These are phyloP conservation scores for Podiceps cristatus DNA, from an alignment of 2,113 vertebrate species.

Conservation along the genomic window DNA sequence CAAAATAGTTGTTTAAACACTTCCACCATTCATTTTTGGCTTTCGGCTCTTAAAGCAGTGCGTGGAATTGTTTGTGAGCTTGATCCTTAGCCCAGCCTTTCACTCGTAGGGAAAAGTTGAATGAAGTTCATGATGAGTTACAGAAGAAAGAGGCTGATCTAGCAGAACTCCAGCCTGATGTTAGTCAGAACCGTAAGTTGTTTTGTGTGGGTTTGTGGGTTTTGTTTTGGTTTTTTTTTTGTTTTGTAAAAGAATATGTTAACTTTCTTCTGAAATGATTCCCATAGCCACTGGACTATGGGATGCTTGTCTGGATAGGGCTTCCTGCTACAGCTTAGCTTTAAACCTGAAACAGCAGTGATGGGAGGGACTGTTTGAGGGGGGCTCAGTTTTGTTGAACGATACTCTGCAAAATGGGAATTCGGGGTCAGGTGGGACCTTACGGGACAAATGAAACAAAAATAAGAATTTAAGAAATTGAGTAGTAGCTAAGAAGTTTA, in stretches of 20 bases:
- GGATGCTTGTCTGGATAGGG: background rate
- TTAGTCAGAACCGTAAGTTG: slow-evolving; percentile 84
- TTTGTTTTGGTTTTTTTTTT: background rate
- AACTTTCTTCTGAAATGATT: background rate
- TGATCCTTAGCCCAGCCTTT: background rate
- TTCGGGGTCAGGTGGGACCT: background rate
- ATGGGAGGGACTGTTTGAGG: background rate
- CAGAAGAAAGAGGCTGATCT: slow-evolving; percentile 96
- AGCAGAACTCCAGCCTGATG: slow-evolving; percentile 92
- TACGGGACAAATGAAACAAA: background rate
- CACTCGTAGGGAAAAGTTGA: slow-evolving; percentile 89
- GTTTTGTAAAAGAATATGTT: background rate
- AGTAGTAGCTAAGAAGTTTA: background rate
- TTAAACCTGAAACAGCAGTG: background rate
- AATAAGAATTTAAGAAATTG: background rate
- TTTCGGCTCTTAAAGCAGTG: background rate
- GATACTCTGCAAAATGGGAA: background rate
- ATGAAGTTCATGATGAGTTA: slow-evolving; percentile 94
- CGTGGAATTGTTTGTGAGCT: background rate
- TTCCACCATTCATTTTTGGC: background rate
- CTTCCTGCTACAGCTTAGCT: background rate
- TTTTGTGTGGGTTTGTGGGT: background rate
- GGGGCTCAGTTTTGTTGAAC: background rate
- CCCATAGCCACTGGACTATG: too few species aligned
- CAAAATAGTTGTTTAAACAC: background rate